A percentile compares a stretch with the other conserved stretches of the same genome.
Conservation (phyloP, 2,113 vertebrate genomes). For the Oceanites oceanicus region DNA sequence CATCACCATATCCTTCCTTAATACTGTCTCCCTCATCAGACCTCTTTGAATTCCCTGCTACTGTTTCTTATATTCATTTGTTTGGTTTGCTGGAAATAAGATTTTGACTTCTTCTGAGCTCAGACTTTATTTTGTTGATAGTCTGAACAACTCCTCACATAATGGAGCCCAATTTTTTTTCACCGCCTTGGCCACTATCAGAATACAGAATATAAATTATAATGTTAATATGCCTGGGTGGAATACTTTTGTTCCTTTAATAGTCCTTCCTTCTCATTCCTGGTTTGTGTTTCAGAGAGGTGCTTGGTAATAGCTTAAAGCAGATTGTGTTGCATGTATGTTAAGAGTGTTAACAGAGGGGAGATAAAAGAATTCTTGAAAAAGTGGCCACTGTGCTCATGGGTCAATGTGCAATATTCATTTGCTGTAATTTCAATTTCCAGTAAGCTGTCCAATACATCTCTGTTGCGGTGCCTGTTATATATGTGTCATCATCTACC, state of each 20-base stretch:
- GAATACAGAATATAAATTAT: slow-evolving; percentile 4
- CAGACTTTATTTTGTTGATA: not conserved
- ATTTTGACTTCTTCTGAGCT: not conserved
- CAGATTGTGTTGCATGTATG: not conserved
- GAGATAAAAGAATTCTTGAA: not conserved
- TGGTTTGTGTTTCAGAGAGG: not conserved
- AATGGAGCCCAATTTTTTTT: not conserved
- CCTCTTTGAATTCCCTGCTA: not conserved
- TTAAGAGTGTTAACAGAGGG: not conserved
- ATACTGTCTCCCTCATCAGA: not conserved
- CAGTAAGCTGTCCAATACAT: slow-evolving; percentile 30
- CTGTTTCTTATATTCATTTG: not conserved
- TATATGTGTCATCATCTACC: slow-evolving; percentile 43
- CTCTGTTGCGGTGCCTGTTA: slow-evolving; percentile 41
- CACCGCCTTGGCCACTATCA: not conserved
- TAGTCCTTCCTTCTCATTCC: not conserved
- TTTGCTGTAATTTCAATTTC: slow-evolving; percentile 33
- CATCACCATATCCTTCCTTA: not conserved
- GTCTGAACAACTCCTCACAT: not conserved
- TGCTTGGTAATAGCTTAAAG: not conserved
- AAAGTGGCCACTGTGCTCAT: not conserved
- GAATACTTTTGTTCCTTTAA: slow-evolving; percentile 1
- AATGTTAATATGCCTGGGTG: not conserved
- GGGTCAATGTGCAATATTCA: slow-evolving; percentile 19
- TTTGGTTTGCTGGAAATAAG: not conserved